phyloP scores from a whole-genome alignment of 2,113 vertebrate genomes.

The Campylomormyrus numenius region DNA sequence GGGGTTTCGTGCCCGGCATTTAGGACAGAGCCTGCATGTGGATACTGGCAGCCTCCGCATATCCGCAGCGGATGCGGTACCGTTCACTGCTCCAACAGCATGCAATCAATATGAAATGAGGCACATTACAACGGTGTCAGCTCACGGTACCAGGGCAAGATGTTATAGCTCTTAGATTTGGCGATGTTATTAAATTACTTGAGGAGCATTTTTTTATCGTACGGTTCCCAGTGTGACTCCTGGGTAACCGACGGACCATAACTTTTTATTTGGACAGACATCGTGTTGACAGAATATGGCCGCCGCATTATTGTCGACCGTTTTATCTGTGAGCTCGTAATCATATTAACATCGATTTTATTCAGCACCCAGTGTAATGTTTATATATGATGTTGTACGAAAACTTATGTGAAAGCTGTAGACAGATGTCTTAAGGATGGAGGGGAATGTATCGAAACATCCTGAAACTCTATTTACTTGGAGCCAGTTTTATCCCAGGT shows the following conservation, averaged over 20 bases:
- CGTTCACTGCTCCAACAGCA: neutral
- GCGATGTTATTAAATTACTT: neutral
- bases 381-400: neutral
- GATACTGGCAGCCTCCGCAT: neutral
- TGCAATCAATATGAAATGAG: neutral
- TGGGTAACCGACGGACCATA: neutral
- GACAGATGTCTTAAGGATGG: neutral
- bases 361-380: neutral
- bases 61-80: neutral
- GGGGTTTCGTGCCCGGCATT: neutral
- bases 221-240: neutral
- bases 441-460: neutral
- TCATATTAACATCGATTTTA: neutral
- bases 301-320: neutral
- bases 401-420: neutral
- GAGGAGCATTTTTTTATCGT: neutral
- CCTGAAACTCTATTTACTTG: neutral
- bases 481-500: neutral
- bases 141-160: neutral
- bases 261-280: neutral
- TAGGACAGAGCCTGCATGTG: neutral
- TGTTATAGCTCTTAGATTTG: neutral
- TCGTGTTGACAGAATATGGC: neutral
- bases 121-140: neutral
- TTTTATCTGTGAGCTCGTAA: neutral